Evolutionary conservation across 1,140 invertebrate species (phyloP).

Genomic region (Dufourea novaeangliae): DNA sequence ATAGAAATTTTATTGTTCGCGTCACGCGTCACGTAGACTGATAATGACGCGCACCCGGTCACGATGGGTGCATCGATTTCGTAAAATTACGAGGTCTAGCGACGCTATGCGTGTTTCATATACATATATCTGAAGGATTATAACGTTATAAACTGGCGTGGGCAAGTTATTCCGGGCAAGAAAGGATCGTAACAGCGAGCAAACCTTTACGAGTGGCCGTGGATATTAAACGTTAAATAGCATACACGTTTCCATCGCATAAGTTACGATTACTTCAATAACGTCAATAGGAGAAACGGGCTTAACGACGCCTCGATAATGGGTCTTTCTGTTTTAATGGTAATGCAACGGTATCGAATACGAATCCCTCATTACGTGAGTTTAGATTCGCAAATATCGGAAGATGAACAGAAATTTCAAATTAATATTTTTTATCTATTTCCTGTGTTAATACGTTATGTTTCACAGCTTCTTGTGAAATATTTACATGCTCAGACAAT

Average conservation of each 20-base stretch:
- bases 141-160: constrained; percentile 9
- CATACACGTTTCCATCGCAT: background rate
- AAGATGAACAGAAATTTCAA: no score
- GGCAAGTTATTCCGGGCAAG: background rate
- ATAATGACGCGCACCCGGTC: background rate
- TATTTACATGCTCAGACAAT: no score
- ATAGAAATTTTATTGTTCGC: constrained; percentile 11
- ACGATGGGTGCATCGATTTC: background rate
- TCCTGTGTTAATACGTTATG: no score
- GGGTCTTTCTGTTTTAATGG: background rate
- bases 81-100: background rate
- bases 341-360: background rate
- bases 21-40: background rate
- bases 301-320: background rate
- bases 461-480: no score
- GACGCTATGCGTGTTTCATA: background rate
- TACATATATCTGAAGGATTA: background rate
- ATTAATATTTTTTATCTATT: no score
- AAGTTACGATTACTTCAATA: background rate
- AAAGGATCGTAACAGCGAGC: background rate
- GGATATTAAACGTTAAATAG: constrained; percentile 14
- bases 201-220: background rate
- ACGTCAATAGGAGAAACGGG: background rate
- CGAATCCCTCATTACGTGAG: no score
- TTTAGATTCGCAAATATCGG: no score